Base-by-base conservation (phyloP, 2,888 invertebrate species). In the Sympetrum striolatum region DNA sequence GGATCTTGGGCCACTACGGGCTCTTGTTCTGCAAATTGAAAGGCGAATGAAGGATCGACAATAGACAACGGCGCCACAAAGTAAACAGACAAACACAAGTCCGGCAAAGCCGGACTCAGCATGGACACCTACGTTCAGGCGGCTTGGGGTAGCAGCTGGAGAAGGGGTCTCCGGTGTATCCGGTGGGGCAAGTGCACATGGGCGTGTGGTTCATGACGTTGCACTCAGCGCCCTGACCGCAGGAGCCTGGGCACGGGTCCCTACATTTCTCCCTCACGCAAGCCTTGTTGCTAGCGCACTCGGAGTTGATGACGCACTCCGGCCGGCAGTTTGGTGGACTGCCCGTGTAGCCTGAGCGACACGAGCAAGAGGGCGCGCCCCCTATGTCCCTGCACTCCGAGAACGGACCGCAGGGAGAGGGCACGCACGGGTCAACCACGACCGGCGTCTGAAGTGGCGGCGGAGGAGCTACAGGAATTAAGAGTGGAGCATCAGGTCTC, bases 91-190 rank as follows among this genome's bases (percentile, higher is more conserved):
- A 73, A 73, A 31, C 6, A 73, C 25, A 73, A 31, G 73, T 31
- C 73, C 25, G 31, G 60, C 60, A 60, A 60, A 58, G 37, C 86
- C 86, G 86, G n/a, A 60, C 48, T 8, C 48, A 60, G 64, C 37
- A 22, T 14, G 35, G 35, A 18, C 35, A 79, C 86, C 31, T 90
- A 90, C 91, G 58, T 80, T 60, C 81, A 90, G 73, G 90, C 79
- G 90, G 90, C 80, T 90, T 93, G 60, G 96, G 95, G 91, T 95
- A 95, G 93, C 97, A 97, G 93, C 96, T 96, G 73, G 96, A 95
- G 92, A 97, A 97, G 82, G 97, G 97, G 94, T 97, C 96, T 82
- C 98, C 98, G 2, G 96, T 97, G 93, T 95, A 96, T 44, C 96
- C 96, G 60, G 94, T 93, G 1, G 96, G 95, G 92, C 98, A 98